Conservation (phyloP, 1,140 invertebrate species). For the Helicoverpa armigera region DNA sequence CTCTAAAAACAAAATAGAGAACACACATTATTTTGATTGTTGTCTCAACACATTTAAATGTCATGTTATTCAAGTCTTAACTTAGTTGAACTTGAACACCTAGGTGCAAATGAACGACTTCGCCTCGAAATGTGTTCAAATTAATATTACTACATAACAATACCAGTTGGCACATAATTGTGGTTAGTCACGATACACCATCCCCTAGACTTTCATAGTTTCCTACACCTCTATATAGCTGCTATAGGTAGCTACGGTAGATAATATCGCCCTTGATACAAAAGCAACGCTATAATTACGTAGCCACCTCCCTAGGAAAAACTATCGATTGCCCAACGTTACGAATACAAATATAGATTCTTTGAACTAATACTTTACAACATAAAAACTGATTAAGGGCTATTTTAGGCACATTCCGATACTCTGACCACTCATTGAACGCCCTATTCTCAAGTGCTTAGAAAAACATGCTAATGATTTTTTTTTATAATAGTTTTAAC, state of each 20-base stretch:
- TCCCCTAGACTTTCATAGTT: slow-evolving; percentile 56
- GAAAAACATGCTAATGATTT: not conserved
- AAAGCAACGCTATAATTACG: slow-evolving; percentile 54
- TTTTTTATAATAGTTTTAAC: slow-evolving; percentile 53
- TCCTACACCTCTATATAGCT: not conserved
- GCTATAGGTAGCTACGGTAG: slow-evolving; percentile 30
- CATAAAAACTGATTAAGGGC: slow-evolving; percentile 23
- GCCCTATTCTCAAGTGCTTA: slow-evolving; percentile 27
- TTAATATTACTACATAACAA: slow-evolving; percentile 30
- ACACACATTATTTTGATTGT: slow-evolving; percentile 2
- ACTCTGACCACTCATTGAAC: slow-evolving; percentile 18
- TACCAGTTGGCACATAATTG: slow-evolving; percentile 46
- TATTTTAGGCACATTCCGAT: slow-evolving; percentile 37
- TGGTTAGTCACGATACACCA: slow-evolving; percentile 56
- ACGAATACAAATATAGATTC: slow-evolving; percentile 52
- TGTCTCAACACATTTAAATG: not conserved
- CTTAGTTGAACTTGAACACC: slow-evolving; percentile 29
- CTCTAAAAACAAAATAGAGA: not conserved
- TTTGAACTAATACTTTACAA: slow-evolving; percentile 52
- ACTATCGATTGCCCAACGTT: slow-evolving; percentile 52
- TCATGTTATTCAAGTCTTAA: slow-evolving; percentile 1
- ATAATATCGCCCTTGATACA: slow-evolving; percentile 59
- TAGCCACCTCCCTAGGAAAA: slow-evolving; percentile 27
- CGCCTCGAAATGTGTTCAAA: slow-evolving; percentile 1
- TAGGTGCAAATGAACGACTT: slow-evolving; percentile 36